Evolutionary conservation across 1,140 invertebrate genomes (phyloP), one percentile per base, ranked within the genome.

Genomic region (Subanguina moxae): DNA sequence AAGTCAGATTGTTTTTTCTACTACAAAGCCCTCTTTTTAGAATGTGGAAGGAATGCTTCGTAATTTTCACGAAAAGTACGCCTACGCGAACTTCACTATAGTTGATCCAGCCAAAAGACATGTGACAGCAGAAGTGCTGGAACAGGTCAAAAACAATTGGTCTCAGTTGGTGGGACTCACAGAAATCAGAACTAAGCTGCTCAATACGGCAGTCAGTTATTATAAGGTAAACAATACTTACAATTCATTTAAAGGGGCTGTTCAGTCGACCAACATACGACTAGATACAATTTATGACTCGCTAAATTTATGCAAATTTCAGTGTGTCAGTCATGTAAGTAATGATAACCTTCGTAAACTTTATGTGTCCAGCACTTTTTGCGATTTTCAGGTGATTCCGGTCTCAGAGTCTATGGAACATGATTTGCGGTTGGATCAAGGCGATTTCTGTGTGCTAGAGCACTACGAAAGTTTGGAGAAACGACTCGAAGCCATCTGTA

Each of bases 151-250:
- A 45, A 56, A 32, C 21, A 69, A 70, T 43, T 70, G 68, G 68
- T 52, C 32, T 21, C 9, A 17, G 1, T 17, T 70, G 45, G 56
- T 70, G 21, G 68, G 68, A 43, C 43, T 70, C 17, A 52, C 52
- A 13, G 68, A 70, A 15, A 59, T 19, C 21, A 56, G 48, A 1
- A 21, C 48, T 15, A 52, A 52, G 15, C 48, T 52, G 15, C n/a
- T 52, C 17, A 52, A 52, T 15, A 52, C n/a, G 8, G 32, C 68
- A 28, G 65, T 62, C 5, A 58, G 43, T 46, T 68, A 64, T 23
- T 70, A 70, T 48, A 68, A 68, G n/a, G n/a, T n/a, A n/a, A n/a
- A 42, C 66, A 68, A 68, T 68, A 68, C 21, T 56, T 56, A 17
- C 25, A 43, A 66, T 43, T 66, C 28, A n/a, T n/a, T n/a, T n/a